A percentile compares a stretch with the other conserved stretches of the same genome.
Conservation (phyloP, 23 tunicate species). For the Ciona savignyi region DNA sequence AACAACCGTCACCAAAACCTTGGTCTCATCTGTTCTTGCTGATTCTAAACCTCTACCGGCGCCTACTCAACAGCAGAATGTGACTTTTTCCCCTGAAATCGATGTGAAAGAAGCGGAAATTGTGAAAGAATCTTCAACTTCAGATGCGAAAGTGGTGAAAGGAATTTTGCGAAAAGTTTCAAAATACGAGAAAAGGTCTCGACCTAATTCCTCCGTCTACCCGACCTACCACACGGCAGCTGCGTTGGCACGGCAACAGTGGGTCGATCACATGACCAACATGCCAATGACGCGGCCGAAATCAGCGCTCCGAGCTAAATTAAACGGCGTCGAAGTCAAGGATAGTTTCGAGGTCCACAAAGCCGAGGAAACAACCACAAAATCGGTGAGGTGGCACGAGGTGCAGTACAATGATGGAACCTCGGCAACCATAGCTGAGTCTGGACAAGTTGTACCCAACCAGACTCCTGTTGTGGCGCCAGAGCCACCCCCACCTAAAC, state of each 20-base stretch:
- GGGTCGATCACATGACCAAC: conserved; percentile 59
- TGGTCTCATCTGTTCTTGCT: conserved; percentile 5
- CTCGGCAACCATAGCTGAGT: conserved; percentile 40
- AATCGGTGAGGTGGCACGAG: conserved; percentile 83
- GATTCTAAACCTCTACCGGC: conserved; percentile 11
- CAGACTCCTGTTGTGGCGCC: background rate
- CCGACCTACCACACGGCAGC: conserved; percentile 73
- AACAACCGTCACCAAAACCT: background rate
- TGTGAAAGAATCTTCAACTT: background rate
- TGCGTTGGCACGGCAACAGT: conserved; percentile 63
- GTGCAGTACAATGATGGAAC: conserved; percentile 88
- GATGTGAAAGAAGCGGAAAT: background rate
- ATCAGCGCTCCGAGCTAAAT: background rate
- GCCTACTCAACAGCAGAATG: conserved; percentile 11
- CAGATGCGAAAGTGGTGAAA: conserved; percentile 11
- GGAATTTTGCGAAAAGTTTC: conserved; percentile 65
- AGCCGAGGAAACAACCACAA: conserved; percentile 2
- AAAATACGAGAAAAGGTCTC: conserved; percentile 32
- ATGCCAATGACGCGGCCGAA: conserved; percentile 5
- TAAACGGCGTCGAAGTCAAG: conserved; percentile 20
- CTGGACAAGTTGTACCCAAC: conserved; percentile 9
- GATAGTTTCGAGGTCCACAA: conserved; percentile 41
- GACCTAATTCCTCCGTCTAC: conserved; percentile 8
- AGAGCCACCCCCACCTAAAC: conserved; percentile 8
- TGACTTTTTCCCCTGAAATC: conserved; percentile 4